These are phyloP conservation scores for Prionchulus punctatus DNA, from an alignment of 2,888 invertebrate genomes.

Conservation along the genomic window DNA sequence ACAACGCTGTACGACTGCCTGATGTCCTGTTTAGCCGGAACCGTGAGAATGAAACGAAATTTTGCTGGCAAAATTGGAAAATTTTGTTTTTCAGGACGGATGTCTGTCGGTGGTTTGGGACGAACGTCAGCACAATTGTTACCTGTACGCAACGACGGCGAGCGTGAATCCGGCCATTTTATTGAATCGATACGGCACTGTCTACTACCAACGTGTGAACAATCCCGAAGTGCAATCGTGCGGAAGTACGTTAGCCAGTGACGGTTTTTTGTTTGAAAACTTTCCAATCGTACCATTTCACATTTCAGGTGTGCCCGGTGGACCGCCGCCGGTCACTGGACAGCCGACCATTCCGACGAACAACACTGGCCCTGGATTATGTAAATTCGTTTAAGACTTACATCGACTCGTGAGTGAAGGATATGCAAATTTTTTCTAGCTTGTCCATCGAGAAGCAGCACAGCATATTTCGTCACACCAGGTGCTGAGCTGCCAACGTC, in stretches of 20 bases:
- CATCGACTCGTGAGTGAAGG: not conserved
- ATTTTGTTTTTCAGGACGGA: not conserved
- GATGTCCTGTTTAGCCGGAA: not conserved
- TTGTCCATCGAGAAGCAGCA: not conserved
- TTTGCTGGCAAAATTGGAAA: not conserved
- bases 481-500: not conserved
- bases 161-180: not conserved
- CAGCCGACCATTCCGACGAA: not conserved
- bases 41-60: not conserved
- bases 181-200: slow-evolving; percentile 2
- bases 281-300: too few species aligned
- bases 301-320: not conserved
- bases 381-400: not conserved
- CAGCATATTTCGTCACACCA: not conserved
- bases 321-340: not conserved
- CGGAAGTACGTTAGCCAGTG: not conserved
- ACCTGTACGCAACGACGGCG: not conserved
- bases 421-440: not conserved
- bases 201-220: not conserved
- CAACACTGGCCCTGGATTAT: not conserved
- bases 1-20: slow-evolving; percentile 2
- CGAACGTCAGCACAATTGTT: not conserved
- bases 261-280: not conserved
- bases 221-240: not conserved
- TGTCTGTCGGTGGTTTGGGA: slow-evolving; percentile 1